Conservation (phyloP, 2,888 invertebrate species). For the Melanophora roralis region DNA sequence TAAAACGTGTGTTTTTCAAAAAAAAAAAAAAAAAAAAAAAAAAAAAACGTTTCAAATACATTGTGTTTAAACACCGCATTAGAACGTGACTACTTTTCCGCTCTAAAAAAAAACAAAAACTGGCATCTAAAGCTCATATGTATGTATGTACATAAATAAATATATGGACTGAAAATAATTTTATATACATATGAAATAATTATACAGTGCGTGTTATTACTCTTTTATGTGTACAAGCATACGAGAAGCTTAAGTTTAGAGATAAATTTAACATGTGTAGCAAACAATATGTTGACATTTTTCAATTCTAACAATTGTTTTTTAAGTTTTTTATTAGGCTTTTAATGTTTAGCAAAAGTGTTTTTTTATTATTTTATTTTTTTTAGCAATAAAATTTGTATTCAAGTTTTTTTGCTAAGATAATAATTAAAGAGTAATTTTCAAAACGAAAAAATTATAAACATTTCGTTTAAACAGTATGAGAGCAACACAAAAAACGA, state of each 20-base stretch:
- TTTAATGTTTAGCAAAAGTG: neutral
- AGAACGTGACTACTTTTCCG: slow-evolving; percentile 57
- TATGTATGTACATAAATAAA: slow-evolving; percentile 34
- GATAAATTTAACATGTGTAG: slow-evolving; percentile 31
- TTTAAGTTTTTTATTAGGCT: neutral
- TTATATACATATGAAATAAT: slow-evolving; percentile 30
- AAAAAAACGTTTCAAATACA: slow-evolving; percentile 28
- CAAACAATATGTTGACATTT: slow-evolving; percentile 17
- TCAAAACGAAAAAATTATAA: neutral
- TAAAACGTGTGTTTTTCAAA: slow-evolving; percentile 3
- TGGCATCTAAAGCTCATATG: slow-evolving; percentile 16
- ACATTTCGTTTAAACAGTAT: slow-evolving; percentile 10
- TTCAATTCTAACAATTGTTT: slow-evolving; percentile 22
- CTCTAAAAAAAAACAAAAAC: slow-evolving; percentile 37
- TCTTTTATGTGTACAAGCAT: neutral
- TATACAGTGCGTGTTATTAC: slow-evolving; percentile 50
- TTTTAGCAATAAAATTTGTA: slow-evolving; percentile 7
- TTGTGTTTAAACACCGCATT: slow-evolving; percentile 37
- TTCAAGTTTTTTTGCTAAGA: slow-evolving; percentile 8
- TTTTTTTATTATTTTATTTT: neutral
- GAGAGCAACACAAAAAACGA: slow-evolving; percentile 5
- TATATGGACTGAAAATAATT: slow-evolving; percentile 1
- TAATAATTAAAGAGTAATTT: slow-evolving; percentile 28
- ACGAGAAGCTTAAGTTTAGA: slow-evolving; percentile 17
- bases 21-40: no score